These are phyloP conservation scores for Mechanitis mazaeus DNA, from an alignment of 2,888 invertebrate genomes.

Conservation along the genomic window DNA sequence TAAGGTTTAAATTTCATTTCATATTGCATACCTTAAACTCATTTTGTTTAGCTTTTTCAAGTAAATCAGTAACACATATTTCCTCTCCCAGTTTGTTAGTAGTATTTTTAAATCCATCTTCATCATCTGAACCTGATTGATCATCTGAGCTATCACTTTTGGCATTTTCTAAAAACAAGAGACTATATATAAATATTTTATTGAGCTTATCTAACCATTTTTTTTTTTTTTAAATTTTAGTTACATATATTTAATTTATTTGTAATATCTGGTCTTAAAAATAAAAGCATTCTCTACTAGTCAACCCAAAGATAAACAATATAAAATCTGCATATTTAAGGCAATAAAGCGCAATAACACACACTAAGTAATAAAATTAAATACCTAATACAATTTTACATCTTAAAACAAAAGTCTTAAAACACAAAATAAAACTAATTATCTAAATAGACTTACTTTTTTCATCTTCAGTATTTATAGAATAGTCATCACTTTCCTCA, in stretches of 20 bases:
- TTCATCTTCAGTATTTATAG: slow-evolving; percentile 81
- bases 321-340: too few relatives aligned
- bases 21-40: slow-evolving; percentile 59
- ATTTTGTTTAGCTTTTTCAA: slow-evolving; percentile 60
- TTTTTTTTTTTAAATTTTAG: too few relatives aligned
- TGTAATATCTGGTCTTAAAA: too few relatives aligned
- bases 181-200: slow-evolving; percentile 7
- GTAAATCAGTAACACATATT: slow-evolving; percentile 55
- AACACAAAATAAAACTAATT: not conserved
- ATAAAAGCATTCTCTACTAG: too few relatives aligned
- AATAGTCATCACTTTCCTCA: slow-evolving; percentile 85
- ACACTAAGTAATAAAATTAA: too few relatives aligned
- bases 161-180: slow-evolving; percentile 42
- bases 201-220: slow-evolving; percentile 10
- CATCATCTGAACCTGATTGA: slow-evolving; percentile 63
- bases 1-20: not conserved
- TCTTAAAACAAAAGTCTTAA: not conserved
- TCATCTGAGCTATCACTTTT: slow-evolving; percentile 56
- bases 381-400: not conserved
- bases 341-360: too few relatives aligned
- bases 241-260: too few relatives aligned
- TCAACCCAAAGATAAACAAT: not conserved
- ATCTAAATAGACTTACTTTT: slow-evolving; percentile 60
- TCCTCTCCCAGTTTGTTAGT: slow-evolving; percentile 58
- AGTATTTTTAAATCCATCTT: slow-evolving; percentile 52